Evolutionary conservation across 30 jellyfish, hydroid and myxozoan species (phyloP), one percentile per base, ranked within the genome.

Genomic region (Hydractinia echinata): DNA sequence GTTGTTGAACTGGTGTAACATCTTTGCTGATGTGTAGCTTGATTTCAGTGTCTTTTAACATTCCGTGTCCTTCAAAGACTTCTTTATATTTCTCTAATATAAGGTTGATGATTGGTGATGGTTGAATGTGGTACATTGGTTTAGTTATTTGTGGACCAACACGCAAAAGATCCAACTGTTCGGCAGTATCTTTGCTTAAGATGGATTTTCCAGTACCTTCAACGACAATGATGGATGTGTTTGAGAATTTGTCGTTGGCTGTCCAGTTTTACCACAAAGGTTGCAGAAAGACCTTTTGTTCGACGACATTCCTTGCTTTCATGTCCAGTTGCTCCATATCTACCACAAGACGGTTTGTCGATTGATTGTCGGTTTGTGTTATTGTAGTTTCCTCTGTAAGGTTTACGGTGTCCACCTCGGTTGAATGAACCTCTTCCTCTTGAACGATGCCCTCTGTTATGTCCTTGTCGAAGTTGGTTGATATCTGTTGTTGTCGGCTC

Each of bases 331-430:
- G 10, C 10, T 56, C n/a, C n/a, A 56, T 56, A 9, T 56, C 68
- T 56, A 9, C 68, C 68, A 9, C 68, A 56, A 10, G 10, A 56
- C 68, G n/a, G n/a, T n/a, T 56, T 56, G 10, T 56, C n/a, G 68
- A 56, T 56, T n/a, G 13, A n/a, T n/a, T 56, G 10, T 56, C 68
- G n/a, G 68, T 10, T 9, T 56, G 68, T 56, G 68, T 56, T 10
- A n/a, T 56, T 56, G 10, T n/a, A n/a, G 10, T n/a, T 56, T 56
- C 13, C n/a, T 56, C n/a, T 10, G n/a, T 56, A n/a, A 10, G 10
- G 68, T 56, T 56, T 56, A 56, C 68, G n/a, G 68, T 56, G 10
- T 56, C n/a, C n/a, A 56, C 68, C 10, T 56, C 68, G 68, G 68
- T 56, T n/a, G 68, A 9, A n/a, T 56, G 68, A 10, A 56, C n/a